phyloP scores from a whole-genome alignment of 2,797 vertebrate species.

The Aselliscus stoliczkanus region DNA sequence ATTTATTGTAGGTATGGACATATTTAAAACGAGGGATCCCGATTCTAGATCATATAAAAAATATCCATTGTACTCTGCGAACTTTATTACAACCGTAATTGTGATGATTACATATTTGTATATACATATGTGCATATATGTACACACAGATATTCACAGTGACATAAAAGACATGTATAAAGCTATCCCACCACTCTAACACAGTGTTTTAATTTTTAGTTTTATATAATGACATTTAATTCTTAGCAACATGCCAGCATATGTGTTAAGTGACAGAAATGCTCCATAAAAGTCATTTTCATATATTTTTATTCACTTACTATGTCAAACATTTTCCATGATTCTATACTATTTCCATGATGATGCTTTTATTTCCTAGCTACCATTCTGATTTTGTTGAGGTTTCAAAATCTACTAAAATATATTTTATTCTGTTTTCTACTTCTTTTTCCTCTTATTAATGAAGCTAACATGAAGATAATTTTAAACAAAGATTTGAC shows the following conservation, averaged over 20 bases:
- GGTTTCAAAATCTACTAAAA: background rate
- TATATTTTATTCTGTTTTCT: background rate
- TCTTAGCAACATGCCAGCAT: background rate
- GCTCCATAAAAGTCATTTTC: background rate
- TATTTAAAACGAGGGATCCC: background rate
- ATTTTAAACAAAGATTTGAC: background rate
- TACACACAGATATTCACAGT: background rate
- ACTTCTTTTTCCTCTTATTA: background rate
- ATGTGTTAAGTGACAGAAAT: background rate
- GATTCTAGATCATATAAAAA: background rate
- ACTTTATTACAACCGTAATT: background rate
- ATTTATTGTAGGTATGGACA: background rate
- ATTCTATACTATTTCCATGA: background rate
- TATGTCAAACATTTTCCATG: background rate
- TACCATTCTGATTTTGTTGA: background rate
- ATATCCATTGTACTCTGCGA: background rate
- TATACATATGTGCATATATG: background rate
- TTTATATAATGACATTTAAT: background rate
- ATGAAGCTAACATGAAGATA: background rate
- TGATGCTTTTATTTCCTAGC: background rate
- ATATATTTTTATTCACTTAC: background rate
- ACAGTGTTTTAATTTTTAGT: background rate
- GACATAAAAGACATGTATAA: background rate
- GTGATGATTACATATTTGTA: background rate
- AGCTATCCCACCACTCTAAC: background rate